A percentile compares a stretch with the other conserved stretches of the same genome.
Conservation (phyloP, 2,113 vertebrate species). For the Neotragus pygmaeus region DNA sequence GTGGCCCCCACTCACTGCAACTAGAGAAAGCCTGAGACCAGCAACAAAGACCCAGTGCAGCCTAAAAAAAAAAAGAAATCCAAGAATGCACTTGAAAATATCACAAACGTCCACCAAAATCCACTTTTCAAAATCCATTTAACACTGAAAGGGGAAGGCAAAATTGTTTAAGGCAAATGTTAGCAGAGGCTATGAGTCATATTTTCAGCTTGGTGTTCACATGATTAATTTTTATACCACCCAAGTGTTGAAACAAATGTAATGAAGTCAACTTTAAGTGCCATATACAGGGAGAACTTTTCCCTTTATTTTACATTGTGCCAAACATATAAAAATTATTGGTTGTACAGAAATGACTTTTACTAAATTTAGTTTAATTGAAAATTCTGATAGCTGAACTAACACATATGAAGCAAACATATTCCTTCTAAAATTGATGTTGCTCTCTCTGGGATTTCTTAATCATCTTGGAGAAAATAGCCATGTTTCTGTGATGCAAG, state of each 20-base stretch:
- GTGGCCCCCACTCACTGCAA: not conserved
- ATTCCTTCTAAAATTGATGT: constrained; percentile 9
- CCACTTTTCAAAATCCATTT: constrained; percentile 36
- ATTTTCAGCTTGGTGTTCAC: constrained; percentile 37
- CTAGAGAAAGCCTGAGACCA: not conserved
- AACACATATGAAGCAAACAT: constrained; percentile 61
- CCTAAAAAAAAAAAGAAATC: not conserved
- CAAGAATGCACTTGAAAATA: constrained; percentile 54
- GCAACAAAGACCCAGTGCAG: not conserved
- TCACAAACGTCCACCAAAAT: constrained; percentile 39
- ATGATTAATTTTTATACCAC: constrained; percentile 65
- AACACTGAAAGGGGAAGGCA: constrained; percentile 40
- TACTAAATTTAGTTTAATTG: constrained; percentile 67
- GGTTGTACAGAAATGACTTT: constrained; percentile 54
- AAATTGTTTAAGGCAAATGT: constrained; percentile 44
- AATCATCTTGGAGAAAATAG: not conserved
- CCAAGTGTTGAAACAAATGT: constrained; percentile 69
- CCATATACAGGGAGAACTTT: constrained; percentile 19
- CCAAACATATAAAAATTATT: constrained; percentile 65
- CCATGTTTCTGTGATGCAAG: not conserved
- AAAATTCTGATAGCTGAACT: constrained; percentile 26
- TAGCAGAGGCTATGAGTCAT: constrained; percentile 40
- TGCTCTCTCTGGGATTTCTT: constrained; percentile 6
- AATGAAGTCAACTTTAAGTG: constrained; percentile 61
- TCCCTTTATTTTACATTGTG: constrained; percentile 65